Conservation (phyloP, 1,140 invertebrate species). For the Drosophila jambulina region DNA sequence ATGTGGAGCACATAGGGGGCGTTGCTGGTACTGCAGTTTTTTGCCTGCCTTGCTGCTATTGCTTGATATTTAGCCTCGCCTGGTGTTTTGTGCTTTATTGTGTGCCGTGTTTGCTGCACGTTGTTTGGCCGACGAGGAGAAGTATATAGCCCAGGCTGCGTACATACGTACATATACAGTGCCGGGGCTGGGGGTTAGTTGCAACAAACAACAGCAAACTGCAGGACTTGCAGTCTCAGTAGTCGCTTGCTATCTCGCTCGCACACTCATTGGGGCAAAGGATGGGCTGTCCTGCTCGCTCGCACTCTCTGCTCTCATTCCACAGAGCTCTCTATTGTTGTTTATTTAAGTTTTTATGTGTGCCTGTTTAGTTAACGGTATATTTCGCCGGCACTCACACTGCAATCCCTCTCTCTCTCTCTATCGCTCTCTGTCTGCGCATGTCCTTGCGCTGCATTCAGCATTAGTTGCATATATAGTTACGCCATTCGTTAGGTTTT, state of each 20-base stretch:
- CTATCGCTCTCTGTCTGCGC: constrained; percentile 43
- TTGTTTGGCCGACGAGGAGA: constrained; percentile 71
- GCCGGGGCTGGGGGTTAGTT: constrained; percentile 68
- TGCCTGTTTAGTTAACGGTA: constrained; percentile 82
- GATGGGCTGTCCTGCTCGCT: constrained; percentile 12
- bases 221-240: constrained; percentile 55
- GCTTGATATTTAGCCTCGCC: constrained; percentile 74
- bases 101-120: constrained; percentile 72
- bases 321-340: constrained; percentile 70
- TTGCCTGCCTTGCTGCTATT: constrained; percentile 73
- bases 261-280: constrained; percentile 25
- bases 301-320: constrained; percentile 1
- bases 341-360: constrained; percentile 84
- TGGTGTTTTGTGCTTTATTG: constrained; percentile 77
- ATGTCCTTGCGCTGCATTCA: constrained; percentile 68
- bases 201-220: constrained; percentile 82
- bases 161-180: constrained; percentile 29
- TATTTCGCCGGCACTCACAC: constrained; percentile 65
- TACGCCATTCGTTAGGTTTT: constrained; percentile 65
- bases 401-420: constrained; percentile 16
- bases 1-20: constrained; percentile 49
- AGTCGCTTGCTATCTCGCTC: constrained; percentile 10
- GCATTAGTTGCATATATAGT: constrained; percentile 55
- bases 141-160: constrained; percentile 25
- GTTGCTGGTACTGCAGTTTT: constrained; percentile 65